Evolutionary conservation across 2,888 invertebrate genomes (phyloP).

Genomic region (Amiota minor): DNA sequence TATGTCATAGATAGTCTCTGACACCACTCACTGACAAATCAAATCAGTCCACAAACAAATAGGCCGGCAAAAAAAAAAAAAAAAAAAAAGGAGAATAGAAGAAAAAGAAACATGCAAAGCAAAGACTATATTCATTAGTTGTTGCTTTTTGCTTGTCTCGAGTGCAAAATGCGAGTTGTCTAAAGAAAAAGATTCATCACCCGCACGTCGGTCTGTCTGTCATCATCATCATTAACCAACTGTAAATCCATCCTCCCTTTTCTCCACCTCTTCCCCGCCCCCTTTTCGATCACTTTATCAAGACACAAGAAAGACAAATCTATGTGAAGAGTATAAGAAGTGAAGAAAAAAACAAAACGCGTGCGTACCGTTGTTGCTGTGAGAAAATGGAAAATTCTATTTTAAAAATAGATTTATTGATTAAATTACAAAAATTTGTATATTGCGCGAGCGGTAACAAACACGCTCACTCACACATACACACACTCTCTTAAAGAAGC

Average conservation of each 20-base stretch:
- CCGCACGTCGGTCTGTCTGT: too few species aligned
- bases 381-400: conserved; percentile 51
- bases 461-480: conserved; percentile 33
- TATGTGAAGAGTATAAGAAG: background rate
- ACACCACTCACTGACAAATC: too few species aligned
- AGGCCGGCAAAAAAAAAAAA: background rate
- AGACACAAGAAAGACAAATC: background rate
- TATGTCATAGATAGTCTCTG: background rate
- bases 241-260: too few species aligned
- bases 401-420: conserved; percentile 67
- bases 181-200: too few species aligned
- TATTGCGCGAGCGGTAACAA: conserved; percentile 12
- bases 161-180: too few species aligned
- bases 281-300: background rate
- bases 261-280: too few species aligned
- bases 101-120: background rate
- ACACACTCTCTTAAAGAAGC: conserved; percentile 11
- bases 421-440: conserved; percentile 54
- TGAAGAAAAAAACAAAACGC: background rate
- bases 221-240: too few species aligned
- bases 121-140: background rate
- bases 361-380: background rate
- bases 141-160: background rate
- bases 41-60: too few species aligned
- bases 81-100: background rate